Base-by-base conservation (phyloP, 2,888 invertebrate genomes). In the Leucania comma region DNA sequence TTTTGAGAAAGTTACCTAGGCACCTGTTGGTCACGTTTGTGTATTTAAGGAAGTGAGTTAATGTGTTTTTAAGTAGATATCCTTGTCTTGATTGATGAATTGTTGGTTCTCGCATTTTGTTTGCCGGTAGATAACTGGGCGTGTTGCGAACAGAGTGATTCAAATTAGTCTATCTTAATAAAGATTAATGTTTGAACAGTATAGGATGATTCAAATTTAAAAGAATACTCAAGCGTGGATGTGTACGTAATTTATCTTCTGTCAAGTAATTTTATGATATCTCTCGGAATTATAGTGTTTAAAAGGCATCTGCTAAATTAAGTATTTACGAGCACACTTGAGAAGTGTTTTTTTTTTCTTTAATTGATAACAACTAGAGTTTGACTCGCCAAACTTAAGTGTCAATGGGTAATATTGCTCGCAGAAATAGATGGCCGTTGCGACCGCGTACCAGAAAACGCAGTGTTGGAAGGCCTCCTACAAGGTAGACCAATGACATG, bases 21-120 rank as follows among this genome's bases (percentile, higher is more conserved):
- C 89, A 92, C 87, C 88, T 89, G 88, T 88, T 86, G 79, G 83
- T 82, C 82, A 73, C 78, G 66, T 88, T 87, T 88, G 88, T 90
- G 82, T 92, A 85, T 91, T 89, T 89, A 87, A 89, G 89, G 83
- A 85, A 87, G 88, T 86, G 72, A 84, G 87, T 89, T 94, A 94
- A 95, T 95, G 91, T 90, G 78, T 88, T 94, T 95, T 93, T 93
- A 95, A 95, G 91, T 95, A 94, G 93, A 91, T 93, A 93, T 92
- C 91, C 90, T 89, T 91, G 90, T 89, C 90, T 92, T 95, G 95
- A 95, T 95, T 95, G 94, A 95, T 95, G 94, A 90, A 92, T 91
- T 89, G 89, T 89, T 88, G 80, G 85, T 89, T 88, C 86, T 81
- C 84, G 84, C 86, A 88, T 88, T 91, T 91, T 92, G 90, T 92